Base-by-base conservation (phyloP, 2,113 vertebrate species). In the Peromyscus californicus region DNA sequence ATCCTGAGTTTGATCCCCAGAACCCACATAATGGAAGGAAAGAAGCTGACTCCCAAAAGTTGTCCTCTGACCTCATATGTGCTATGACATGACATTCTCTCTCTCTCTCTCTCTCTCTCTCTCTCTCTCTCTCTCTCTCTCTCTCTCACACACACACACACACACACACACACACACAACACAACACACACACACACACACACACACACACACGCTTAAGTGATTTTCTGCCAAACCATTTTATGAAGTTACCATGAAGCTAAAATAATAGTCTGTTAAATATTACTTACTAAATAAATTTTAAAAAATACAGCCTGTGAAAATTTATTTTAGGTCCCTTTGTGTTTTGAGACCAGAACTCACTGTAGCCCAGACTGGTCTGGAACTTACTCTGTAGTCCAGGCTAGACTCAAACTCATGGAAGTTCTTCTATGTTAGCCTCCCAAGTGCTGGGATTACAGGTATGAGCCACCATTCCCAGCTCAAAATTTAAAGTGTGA, bases 231-330 rank as follows among this genome's bases (percentile, higher is more conserved):
- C 65, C 54, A n/a, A 86, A 96, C 88, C 54, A 57, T 79, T 70
- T 76, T 93, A 67, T 85, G 54, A 31, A 80, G 63, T 94, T 70
- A 70, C 15, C 70, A n/a, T 88, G 39, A 91, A 84, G 17, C 94
- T 95, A 93, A 89, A 93, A 78, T 84, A 76, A 51, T 93, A 31
- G 7, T 59, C 31, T 59, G 74, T 65, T 94, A 91, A 63, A 93
- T 79, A 89, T 89, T 39, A 89, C 69, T 72, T 72, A 39, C 5
- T 65, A 65, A 90, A 86, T 65, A 65, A 12, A 45, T 21, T 90
- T 85, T 74, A 95, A 93, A 93, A 22, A 94, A 83, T 67, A n/a
- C 13, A 83, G 86, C 59, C 4, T 17, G 0, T 42, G 57, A n/a
- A 39, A n/a, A 54, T 57, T 36, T n/a, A n/a, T n/a, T n/a, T n/a